Percentiles rank a stretch among this genome's conserved stretches.
phyloP scores from a whole-genome alignment of 2,797 vertebrate species.

The Cuculus canorus region DNA sequence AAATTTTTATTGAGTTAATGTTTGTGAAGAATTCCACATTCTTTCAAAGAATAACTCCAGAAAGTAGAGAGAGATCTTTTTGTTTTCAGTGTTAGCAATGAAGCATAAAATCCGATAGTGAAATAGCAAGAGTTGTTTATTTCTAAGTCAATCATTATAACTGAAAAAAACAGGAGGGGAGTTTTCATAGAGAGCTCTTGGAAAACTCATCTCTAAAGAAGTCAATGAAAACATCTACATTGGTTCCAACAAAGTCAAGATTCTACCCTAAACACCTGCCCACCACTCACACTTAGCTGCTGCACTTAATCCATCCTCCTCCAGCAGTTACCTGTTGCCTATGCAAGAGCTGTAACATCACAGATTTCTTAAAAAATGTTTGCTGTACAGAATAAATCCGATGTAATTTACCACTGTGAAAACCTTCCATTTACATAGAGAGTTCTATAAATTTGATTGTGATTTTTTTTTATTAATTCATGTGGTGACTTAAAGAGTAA shows the following conservation, averaged over 20 bases:
- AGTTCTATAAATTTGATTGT: not conserved
- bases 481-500: not conserved
- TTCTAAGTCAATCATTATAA: not conserved
- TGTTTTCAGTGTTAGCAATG: not conserved
- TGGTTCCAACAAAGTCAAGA: not conserved
- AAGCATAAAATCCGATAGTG: not conserved
- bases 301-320: not conserved
- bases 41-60: not conserved
- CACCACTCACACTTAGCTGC: not conserved
- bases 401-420: not conserved
- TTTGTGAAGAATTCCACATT: not conserved
- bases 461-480: not conserved
- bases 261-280: not conserved
- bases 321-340: not conserved
- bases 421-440: not conserved
- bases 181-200: not conserved
- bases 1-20: not conserved
- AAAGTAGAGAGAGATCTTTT: not conserved
- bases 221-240: not conserved
- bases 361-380: not conserved
- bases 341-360: not conserved
- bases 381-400: not conserved
- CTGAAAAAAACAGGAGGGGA: not conserved
- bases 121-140: not conserved
- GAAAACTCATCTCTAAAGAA: not conserved